Percentiles rank a stretch among this genome's conserved stretches.
Evolutionary conservation across 2,797 vertebrate genomes (phyloP).

Genomic region (Sternotherus odoratus): DNA sequence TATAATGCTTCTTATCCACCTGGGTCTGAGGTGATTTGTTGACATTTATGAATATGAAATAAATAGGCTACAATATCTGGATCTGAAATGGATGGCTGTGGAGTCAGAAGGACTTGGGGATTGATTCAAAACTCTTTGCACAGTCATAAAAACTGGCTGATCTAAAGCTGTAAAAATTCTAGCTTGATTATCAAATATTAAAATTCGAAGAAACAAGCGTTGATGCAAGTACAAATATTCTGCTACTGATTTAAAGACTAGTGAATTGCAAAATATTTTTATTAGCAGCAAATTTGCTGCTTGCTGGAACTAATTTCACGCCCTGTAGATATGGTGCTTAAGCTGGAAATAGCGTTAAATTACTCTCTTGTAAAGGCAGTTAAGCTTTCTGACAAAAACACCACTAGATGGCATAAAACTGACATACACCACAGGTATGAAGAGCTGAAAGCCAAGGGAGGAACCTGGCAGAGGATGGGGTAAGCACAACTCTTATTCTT

Average conservation of each 20-base stretch:
- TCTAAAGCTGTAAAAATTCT: slow-evolving; percentile 51
- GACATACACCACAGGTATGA: background rate
- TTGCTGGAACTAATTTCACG: slow-evolving; percentile 89
- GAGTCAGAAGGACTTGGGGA: background rate
- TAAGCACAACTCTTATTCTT: background rate
- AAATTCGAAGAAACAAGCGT: slow-evolving; percentile 78
- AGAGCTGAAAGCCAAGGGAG: background rate
- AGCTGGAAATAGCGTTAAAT: slow-evolving; percentile 86
- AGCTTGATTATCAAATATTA: slow-evolving; percentile 74
- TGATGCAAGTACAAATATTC: slow-evolving; percentile 82
- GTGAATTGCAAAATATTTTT: slow-evolving; percentile 87
- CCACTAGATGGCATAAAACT: slow-evolving; percentile 51
- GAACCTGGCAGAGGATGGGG: background rate
- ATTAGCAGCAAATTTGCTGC: slow-evolving; percentile 86
- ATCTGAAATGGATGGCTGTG: background rate
- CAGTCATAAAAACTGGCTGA: slow-evolving; percentile 30
- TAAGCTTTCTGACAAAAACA: slow-evolving; percentile 8
- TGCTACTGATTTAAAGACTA: slow-evolving; percentile 82
- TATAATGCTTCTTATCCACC: background rate
- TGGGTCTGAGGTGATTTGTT: slow-evolving; percentile 3
- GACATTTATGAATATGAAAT: slow-evolving; percentile 25
- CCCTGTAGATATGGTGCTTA: slow-evolving; percentile 83
- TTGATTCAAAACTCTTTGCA: slow-evolving; percentile 26
- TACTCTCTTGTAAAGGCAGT: slow-evolving; percentile 75
- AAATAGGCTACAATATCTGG: background rate